Base-by-base conservation (phyloP, 2,888 invertebrate species). In the Tinea pellionella region DNA sequence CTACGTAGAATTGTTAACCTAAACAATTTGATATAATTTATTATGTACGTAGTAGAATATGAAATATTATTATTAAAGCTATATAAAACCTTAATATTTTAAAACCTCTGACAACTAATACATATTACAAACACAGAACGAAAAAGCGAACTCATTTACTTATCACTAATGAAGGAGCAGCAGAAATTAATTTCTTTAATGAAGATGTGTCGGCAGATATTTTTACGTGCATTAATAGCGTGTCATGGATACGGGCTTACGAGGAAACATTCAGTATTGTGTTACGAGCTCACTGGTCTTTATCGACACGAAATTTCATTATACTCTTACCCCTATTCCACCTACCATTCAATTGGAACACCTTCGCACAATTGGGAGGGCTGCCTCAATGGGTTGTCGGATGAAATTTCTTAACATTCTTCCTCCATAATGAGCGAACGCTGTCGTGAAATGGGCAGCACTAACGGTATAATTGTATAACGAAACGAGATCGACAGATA, bases 331-430 rank as follows among this genome's bases (percentile, higher is more conserved):
- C 82, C 86, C 78, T 78, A 74, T 75, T 79, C 78, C 78, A 74
- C 77, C 76, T 72, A 79, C 79, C 73, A 82, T 86, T 86, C 82
- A 85, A 84, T 82, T 75, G 79, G 82, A 84, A 87, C 87, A 87
- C 87, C 87, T 87, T 77, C 78, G 70, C 75, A 87, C 85, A 87
- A 86, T 84, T 79, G 80, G 79, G 75, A 81, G 81, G 86, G 85
- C 74, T 75, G 80, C 77, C 74, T 85, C 78, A 86, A 87, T 86
- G 80, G 86, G 81, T 81, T 82, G 80, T 78, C 79, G 82, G 85
- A 86, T 86, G 80, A 86, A 85, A 86, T 86, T 86, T 86, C 86
- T 86, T 82, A 84, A 83, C 80, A 81, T 82, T 83, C 81, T 80
- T 78, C 80, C 72, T 73, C 78, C 75, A 84, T 85, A 80, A 85